Conservation (phyloP, 2,113 vertebrate species). For the Sylvietta virens region DNA sequence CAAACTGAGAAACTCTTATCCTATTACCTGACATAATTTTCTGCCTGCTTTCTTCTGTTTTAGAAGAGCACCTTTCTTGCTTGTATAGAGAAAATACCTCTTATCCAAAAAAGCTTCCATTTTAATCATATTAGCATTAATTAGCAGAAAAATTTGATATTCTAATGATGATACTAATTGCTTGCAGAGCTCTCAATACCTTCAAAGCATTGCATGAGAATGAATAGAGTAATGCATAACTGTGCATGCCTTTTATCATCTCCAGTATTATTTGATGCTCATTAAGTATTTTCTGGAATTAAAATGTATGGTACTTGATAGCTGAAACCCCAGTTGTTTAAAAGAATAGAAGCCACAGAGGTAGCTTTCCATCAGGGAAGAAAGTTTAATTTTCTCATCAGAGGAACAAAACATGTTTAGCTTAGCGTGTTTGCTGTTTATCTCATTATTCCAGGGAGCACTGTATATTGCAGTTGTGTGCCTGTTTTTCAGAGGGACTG, state of each 20-base stretch:
- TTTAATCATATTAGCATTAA: constrained; percentile 30
- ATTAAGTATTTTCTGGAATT: neutral
- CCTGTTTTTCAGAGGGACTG: constrained; percentile 40
- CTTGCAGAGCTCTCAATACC: neutral
- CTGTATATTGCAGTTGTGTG: neutral
- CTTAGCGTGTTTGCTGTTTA: neutral
- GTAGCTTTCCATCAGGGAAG: neutral
- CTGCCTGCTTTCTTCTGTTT: neutral
- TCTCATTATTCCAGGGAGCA: constrained; percentile 16
- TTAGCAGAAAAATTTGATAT: constrained; percentile 5
- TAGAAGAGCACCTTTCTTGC: neutral
- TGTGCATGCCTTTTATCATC: neutral
- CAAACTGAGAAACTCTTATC: neutral
- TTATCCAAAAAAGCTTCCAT: neutral
- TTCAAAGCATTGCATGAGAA: constrained; percentile 16
- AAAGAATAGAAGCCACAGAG: neutral
- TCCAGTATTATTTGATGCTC: neutral
- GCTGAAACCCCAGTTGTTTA: neutral
- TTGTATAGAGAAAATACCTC: neutral
- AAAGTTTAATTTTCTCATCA: constrained; percentile 12
- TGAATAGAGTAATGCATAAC: neutral
- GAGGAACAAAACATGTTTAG: neutral
- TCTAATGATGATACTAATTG: constrained; percentile 4
- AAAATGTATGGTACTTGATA: neutral
- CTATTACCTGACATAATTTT: neutral